Evolutionary conservation across 2,888 invertebrate genomes (phyloP).

Genomic region (Timandra comae): DNA sequence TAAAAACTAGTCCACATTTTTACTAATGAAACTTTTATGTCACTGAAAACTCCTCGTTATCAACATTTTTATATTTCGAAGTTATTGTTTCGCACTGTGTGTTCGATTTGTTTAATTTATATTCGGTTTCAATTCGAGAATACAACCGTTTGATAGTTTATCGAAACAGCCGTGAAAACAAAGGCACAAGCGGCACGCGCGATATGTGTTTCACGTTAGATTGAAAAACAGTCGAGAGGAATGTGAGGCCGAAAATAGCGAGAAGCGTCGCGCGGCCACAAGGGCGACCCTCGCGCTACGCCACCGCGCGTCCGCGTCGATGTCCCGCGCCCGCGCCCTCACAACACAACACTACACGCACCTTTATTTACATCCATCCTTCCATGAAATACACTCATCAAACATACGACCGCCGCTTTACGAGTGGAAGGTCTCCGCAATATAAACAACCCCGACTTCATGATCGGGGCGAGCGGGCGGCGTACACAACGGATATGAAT

Average conservation of each 20-base stretch:
- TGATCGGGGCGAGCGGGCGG: constrained; percentile 37
- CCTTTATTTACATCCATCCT: constrained; percentile 68
- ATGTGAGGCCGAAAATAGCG: constrained; percentile 74
- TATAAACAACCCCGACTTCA: constrained; percentile 41
- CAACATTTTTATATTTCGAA: constrained; percentile 15
- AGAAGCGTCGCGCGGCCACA: constrained; percentile 67
- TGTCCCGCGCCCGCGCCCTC: constrained; percentile 25
- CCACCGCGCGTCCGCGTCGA: constrained; percentile 30
- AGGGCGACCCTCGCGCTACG: constrained; percentile 65
- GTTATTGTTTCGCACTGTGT: constrained; percentile 24
- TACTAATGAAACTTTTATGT: constrained; percentile 25
- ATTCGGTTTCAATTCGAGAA: constrained; percentile 25
- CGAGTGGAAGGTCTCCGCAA: constrained; percentile 45
- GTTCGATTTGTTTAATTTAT: constrained; percentile 32
- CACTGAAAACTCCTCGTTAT: constrained; percentile 23
- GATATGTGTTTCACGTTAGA: constrained; percentile 72
- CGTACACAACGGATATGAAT: constrained; percentile 22
- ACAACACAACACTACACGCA: constrained; percentile 36
- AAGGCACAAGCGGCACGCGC: constrained; percentile 64
- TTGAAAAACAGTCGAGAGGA: constrained; percentile 73
- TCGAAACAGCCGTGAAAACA: constrained; percentile 49
- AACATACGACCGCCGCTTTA: constrained; percentile 43
- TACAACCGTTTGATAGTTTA: constrained; percentile 33
- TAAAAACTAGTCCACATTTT: constrained; percentile 43
- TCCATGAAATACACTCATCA: constrained; percentile 48